phyloP scores from a whole-genome alignment of 92 coral and sea anemone species.

The Ricordea florida region DNA sequence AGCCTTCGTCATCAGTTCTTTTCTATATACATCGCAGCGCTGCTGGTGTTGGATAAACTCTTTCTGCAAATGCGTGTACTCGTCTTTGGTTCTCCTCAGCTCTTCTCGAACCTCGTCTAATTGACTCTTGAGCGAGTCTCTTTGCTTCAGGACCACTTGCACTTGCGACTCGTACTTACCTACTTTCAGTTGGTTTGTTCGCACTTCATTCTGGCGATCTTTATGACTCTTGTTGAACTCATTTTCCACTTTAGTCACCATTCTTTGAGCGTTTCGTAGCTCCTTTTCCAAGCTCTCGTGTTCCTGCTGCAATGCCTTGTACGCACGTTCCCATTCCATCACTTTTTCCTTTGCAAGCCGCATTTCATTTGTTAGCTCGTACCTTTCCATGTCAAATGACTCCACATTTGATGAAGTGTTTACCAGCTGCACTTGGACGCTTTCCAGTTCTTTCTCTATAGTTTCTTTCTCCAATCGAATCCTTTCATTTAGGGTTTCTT shows the following conservation, averaged over 20 bases:
- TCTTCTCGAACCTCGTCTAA: constrained; percentile 82
- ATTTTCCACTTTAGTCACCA: constrained; percentile 61
- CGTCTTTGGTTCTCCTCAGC: constrained; percentile 73
- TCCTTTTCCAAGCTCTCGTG: constrained; percentile 69
- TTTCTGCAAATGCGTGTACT: constrained; percentile 78
- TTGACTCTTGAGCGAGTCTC: constrained; percentile 77
- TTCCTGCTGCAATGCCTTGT: constrained; percentile 75
- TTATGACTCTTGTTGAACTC: constrained; percentile 67
- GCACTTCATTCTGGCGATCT: constrained; percentile 71
- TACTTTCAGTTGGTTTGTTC: constrained; percentile 70
- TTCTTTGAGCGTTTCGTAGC: constrained; percentile 57
- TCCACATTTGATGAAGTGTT: constrained; percentile 58
- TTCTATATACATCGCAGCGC: constrained; percentile 85
- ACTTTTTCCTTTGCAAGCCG: constrained; percentile 57
- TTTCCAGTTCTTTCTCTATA: constrained; percentile 69
- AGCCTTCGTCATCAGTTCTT: constrained; percentile 79
- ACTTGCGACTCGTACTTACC: constrained; percentile 85
- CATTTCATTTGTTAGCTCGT: constrained; percentile 71
- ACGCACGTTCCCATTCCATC: constrained; percentile 75
- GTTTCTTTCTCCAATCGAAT: constrained; percentile 72
- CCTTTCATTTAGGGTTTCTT: constrained; percentile 66
- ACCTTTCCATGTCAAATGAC: constrained; percentile 69
- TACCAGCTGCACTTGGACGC: constrained; percentile 59
- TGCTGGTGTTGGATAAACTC: constrained; percentile 96
- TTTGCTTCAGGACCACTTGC: constrained; percentile 78